A percentile compares a stretch with the other conserved stretches of the same genome.
Conservation (phyloP, 2,113 vertebrate species). For the Cheirogaleus medius region DNA sequence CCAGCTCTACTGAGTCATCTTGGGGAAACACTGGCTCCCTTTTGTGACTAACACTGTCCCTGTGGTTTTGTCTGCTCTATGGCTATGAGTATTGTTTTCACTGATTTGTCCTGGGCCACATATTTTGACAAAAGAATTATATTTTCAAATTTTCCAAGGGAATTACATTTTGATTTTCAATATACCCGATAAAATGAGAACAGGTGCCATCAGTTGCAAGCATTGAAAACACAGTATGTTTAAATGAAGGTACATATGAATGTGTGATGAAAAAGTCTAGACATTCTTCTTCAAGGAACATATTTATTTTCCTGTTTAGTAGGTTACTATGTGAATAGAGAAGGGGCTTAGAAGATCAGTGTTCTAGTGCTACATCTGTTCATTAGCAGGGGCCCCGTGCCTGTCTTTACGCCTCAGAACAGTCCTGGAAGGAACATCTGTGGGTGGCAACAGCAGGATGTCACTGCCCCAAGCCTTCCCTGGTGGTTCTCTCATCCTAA, state of each 20-base stretch:
- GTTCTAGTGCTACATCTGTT: background rate
- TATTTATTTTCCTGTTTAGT: slow-evolving; percentile 7
- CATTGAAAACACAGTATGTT: background rate
- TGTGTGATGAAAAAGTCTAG: background rate
- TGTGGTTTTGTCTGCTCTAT: background rate
- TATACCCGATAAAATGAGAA: background rate
- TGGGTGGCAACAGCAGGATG: slow-evolving; percentile 11
- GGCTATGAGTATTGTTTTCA: background rate
- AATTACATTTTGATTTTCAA: background rate
- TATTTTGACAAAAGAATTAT: background rate
- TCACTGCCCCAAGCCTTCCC: background rate
- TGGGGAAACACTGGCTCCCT: background rate
- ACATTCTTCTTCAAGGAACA: background rate
- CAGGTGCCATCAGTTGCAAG: background rate
- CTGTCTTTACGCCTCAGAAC: background rate
- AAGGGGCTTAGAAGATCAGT: slow-evolving; percentile 3
- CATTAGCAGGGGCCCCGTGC: background rate
- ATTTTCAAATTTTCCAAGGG: background rate
- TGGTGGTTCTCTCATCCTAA: background rate
- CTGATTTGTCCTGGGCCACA: background rate
- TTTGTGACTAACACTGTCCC: background rate
- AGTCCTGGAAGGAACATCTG: background rate
- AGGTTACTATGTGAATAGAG: background rate
- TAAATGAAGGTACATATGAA: background rate
- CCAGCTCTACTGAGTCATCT: background rate